Conservation (phyloP, 2,888 invertebrate species). For the Phasia obesa region DNA sequence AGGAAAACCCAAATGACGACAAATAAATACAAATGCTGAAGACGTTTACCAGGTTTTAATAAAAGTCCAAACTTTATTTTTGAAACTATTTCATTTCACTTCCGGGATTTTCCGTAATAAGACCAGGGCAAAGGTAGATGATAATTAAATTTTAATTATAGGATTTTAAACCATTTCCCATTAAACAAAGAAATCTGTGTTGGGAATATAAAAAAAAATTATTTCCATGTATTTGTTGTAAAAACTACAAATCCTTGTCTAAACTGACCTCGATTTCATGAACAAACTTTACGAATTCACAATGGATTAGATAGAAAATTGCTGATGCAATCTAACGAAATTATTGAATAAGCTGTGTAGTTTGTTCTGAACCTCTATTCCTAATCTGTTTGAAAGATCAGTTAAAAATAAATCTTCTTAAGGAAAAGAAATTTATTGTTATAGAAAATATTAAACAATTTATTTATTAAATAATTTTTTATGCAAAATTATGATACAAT, state of each 20-base stretch:
- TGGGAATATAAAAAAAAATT: too few species aligned
- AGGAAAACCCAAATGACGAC: neutral
- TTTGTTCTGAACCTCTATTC: slow-evolving; percentile 47
- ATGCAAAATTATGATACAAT: neutral
- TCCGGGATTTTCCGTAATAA: too few species aligned
- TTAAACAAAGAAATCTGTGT: too few species aligned
- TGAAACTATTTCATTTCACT: too few species aligned
- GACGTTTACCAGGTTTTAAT: too few species aligned
- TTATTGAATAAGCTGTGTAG: slow-evolving; percentile 68
- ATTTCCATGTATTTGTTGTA: neutral
- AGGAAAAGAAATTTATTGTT: slow-evolving; percentile 1
- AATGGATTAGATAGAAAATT: slow-evolving; percentile 60
- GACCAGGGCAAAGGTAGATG: too few species aligned
- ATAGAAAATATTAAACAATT: neutral
- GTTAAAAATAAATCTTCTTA: slow-evolving; percentile 29
- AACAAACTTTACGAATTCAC: slow-evolving; percentile 59
- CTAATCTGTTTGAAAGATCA: slow-evolving; percentile 50
- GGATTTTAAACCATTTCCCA: too few species aligned
- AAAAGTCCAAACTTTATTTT: too few species aligned
- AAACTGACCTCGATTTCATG: slow-evolving; percentile 57
- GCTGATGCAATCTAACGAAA: slow-evolving; percentile 69
- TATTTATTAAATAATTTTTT: neutral
- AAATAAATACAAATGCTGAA: too few species aligned
- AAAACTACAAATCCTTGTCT: slow-evolving; percentile 61
- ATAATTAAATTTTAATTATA: too few species aligned